Percentiles rank a stretch among this genome's conserved stretches.
Conservation (phyloP, 2,888 invertebrate genomes). For the Eubasilissa splendida region DNA sequence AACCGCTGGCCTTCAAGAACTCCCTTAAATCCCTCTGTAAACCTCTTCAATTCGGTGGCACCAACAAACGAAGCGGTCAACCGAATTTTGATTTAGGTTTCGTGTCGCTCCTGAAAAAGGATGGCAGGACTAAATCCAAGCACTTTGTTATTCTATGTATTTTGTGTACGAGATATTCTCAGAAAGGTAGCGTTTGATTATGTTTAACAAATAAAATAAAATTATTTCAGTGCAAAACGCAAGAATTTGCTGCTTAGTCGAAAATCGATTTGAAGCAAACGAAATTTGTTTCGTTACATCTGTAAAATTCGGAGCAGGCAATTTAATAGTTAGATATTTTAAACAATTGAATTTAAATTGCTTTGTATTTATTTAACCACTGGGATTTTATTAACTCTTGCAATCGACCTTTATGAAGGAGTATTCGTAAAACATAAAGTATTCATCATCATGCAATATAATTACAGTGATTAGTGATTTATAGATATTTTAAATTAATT, state of each 20-base stretch:
- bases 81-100: slow-evolving; percentile 30
- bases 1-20: neutral
- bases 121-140: neutral
- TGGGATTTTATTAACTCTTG: neutral
- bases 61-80: slow-evolving; percentile 31
- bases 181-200: neutral
- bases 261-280: too few relatives aligned
- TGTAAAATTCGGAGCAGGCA: too few relatives aligned
- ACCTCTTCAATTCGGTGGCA: neutral
- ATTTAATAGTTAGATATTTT: too few relatives aligned
- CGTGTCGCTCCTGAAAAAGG: slow-evolving; percentile 1
- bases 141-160: neutral
- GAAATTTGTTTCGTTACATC: too few relatives aligned
- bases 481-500: too few relatives aligned
- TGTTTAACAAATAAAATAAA: neutral
- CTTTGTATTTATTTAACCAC: neutral
- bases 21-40: neutral
- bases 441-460: too few relatives aligned
- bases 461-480: too few relatives aligned
- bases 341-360: neutral
- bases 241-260: too few relatives aligned
- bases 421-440: too few relatives aligned
- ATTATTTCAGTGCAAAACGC: too few relatives aligned
- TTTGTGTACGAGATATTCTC: neutral
- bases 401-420: too few relatives aligned